Base-by-base conservation (phyloP, 2,113 vertebrate genomes). In the Todiramphus chloris region DNA sequence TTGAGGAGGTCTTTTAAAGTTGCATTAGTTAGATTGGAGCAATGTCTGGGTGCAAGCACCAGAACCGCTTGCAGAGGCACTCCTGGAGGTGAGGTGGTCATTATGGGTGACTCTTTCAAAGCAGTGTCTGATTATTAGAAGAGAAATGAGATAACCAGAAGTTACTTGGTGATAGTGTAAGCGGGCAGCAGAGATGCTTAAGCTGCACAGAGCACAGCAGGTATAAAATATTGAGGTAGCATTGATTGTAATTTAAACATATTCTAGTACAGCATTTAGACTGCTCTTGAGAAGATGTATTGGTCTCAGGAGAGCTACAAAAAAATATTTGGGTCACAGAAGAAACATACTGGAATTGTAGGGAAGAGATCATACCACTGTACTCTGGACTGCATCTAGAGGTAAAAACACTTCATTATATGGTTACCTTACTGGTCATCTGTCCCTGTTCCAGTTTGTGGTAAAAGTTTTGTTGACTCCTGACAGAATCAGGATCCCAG, bases 11-110 rank as follows among this genome's bases (percentile, higher is more conserved):
- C 25, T 76, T 78, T 79, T 63, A 69, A 44, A 85, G 25, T 46
- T 39, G 46, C 41, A 33, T 27, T 31, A 41, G 21, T 72, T 67
- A 43, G 24, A 24, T 2, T 55, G 28, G 53, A 59, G 9, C 33
- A 24, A 2, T 19, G 27, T 44, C 37, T 60, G 0, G 0, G 16
- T 78, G 58, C 12, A 69, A 70, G 46, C 37, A 53, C 35, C 60
- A 80, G 77, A 79, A n/a, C 20, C 0, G 0, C 23, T 30, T 59
- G 43, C 43, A 74, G 70, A 59, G 78, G 19, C 0, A 0, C 25
- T 87, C 5, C 56, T 67, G 43, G 27, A 63, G 18, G 23, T 14
- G 19, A 81, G 64, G 24, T 4, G 14, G 8, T 70, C 7, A 1
- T 59, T 35, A 18, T 8, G 67, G 18, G 33, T 68, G 58, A n/a